Percentiles rank a stretch among this genome's conserved stretches.
These are phyloP conservation scores for Schizaphis graminum DNA, from an alignment of 2,888 invertebrate genomes.

Conservation along the genomic window DNA sequence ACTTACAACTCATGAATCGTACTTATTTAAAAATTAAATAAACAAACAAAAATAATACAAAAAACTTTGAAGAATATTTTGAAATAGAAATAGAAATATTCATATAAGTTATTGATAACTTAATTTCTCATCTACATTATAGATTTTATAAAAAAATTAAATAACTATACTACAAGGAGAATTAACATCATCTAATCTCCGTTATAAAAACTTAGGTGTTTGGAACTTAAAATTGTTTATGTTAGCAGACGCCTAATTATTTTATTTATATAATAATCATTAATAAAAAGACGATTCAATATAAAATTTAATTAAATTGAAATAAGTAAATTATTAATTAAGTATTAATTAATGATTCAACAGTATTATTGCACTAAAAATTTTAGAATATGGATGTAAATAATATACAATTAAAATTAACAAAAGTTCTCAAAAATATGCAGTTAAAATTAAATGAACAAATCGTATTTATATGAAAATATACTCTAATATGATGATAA, in stretches of 20 bases:
- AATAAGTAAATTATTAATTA: background rate
- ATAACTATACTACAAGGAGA: no score
- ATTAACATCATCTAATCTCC: background rate
- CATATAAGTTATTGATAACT: background rate
- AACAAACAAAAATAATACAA: background rate
- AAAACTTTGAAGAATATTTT: background rate
- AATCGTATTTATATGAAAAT: background rate
- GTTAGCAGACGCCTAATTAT: background rate
- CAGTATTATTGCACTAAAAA: background rate
- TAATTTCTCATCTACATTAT: background rate
- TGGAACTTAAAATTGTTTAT: fast-evolving
- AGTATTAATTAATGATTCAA: background rate
- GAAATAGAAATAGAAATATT: background rate
- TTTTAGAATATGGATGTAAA: background rate
- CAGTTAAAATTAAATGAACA: background rate
- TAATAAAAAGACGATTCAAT: background rate
- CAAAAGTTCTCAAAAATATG: background rate
- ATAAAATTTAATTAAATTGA: background rate
- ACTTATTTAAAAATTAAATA: background rate
- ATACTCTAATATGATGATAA: background rate
- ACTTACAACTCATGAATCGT: background rate
- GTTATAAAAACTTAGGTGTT: background rate
- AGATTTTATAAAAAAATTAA: background rate
- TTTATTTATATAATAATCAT: background rate
- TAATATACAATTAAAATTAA: background rate